Evolutionary conservation across 2,113 vertebrate species (phyloP).

Genomic region (Anhinga rufa): DNA sequence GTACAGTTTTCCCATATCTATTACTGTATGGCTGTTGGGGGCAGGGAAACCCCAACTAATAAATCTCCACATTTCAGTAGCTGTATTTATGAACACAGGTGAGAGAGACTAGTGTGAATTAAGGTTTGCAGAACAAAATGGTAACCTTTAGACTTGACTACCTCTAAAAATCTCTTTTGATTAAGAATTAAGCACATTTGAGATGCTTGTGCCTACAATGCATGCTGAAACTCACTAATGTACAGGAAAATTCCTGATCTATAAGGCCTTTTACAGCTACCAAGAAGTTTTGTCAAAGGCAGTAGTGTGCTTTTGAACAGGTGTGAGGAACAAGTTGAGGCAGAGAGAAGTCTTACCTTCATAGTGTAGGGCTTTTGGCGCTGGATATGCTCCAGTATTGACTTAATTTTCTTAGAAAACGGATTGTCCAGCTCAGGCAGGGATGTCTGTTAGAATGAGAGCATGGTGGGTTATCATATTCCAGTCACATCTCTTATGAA

Average conservation of each 20-base stretch:
- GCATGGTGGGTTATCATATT: not conserved
- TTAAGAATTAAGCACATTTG: not conserved
- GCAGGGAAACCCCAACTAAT: accelerated
- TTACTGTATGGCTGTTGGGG: not conserved
- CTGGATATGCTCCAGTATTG: conserved; percentile 76
- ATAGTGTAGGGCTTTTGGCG: conserved; percentile 82
- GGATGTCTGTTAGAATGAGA: conserved; percentile 58
- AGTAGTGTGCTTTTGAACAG: not conserved
- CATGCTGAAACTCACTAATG: accelerated
- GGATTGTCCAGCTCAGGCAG: conserved; percentile 86
- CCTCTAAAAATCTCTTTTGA: not conserved
- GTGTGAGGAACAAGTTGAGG: not conserved
- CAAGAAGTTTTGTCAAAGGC: not conserved
- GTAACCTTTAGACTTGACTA: not conserved
- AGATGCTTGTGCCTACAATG: not conserved
- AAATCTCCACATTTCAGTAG: not conserved
- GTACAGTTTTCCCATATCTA: not conserved
- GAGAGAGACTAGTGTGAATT: not conserved
- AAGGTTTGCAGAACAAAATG: not conserved
- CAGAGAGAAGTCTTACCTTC: conserved; percentile 79
- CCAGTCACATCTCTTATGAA: not conserved
- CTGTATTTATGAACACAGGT: not conserved
- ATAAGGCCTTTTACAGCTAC: not conserved
- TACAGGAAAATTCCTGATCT: not conserved
- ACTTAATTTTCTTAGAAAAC: conserved; percentile 79